Base-by-base conservation (phyloP, 2,113 vertebrate species). In the Pyxicephalus adspersus region DNA sequence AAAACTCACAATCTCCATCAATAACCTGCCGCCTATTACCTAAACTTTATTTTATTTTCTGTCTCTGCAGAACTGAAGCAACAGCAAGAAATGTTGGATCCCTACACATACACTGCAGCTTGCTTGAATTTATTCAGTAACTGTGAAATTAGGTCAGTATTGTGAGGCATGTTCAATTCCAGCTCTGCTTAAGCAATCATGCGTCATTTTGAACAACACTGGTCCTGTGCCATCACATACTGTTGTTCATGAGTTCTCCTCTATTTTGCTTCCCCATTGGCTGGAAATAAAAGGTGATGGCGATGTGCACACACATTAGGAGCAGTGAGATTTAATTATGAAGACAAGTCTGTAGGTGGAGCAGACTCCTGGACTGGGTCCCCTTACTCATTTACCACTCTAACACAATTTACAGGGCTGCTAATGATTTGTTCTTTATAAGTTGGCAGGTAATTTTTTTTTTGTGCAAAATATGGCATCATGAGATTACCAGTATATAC, bases 111-210 rank as follows among this genome's bases (percentile, higher is more conserved):
- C 50, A 18, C 68, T 55, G 70, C 28, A 45, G 68, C 67, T 23
- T 81, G 67, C 31, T 31, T 29, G 55, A 60, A 73, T 81, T 64
- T 81, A 58, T 58, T 80, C 55, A 52, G 67, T 34, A 80, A 61
- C 67, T 67, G 72, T 72, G 72, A 80, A 80, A 72, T 80, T 67
- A 80, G 78, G 78, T 80, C 78, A 80, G 67, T 58, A 26, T 34
- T 72, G 64, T 25, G 57, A 71, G 67, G 78, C 78, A 57, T 80
- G 67, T 51, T 71, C 52, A 80, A 72, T 26, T 51, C 19, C 3
- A 80, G 78, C 54, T 18, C 65, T 74, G 70, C 79, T 68, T 81
- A 64, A 81, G 74, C 68, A 81, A 74, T 74, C 79, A 68, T 66
- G 64, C 57, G 38, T 81, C 79, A 81, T 68, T 68, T 81, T 57